Percentiles rank a stretch among this genome's conserved stretches.
Evolutionary conservation across 2,113 vertebrate species (phyloP).

Genomic region (Myocastor coypus): DNA sequence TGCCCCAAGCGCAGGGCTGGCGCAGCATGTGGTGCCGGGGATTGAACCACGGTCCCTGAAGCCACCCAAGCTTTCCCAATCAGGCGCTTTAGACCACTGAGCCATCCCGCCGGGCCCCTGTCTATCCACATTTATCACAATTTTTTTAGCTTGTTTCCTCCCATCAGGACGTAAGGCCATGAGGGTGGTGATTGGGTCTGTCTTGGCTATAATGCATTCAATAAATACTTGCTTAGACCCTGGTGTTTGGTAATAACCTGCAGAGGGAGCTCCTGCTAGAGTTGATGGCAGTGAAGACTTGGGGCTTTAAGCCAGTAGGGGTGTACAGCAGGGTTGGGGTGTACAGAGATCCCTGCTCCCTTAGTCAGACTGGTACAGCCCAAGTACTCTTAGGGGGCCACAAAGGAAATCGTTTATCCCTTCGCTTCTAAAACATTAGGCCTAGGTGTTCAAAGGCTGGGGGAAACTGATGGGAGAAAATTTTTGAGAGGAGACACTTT

Average conservation of each 20-base stretch:
- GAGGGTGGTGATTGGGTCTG: neutral
- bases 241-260: neutral
- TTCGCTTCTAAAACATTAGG: neutral
- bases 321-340: neutral
- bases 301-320: neutral
- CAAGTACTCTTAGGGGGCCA: neutral
- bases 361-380: neutral
- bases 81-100: too few species aligned
- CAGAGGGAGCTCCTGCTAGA: constrained; percentile 36
- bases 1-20: too few species aligned
- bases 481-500: neutral
- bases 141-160: neutral
- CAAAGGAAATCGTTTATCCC: neutral
- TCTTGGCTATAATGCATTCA: neutral
- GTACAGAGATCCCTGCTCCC: neutral
- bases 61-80: too few species aligned
- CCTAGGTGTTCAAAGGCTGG: neutral
- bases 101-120: too few species aligned
- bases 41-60: too few species aligned
- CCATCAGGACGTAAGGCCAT: neutral
- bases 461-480: neutral
- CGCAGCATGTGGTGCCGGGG: too few species aligned
- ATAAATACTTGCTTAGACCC: neutral
- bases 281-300: neutral
- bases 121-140: neutral